Evolutionary conservation across 2,113 vertebrate genomes (phyloP).

Genomic region (Sylvia atricapilla): DNA sequence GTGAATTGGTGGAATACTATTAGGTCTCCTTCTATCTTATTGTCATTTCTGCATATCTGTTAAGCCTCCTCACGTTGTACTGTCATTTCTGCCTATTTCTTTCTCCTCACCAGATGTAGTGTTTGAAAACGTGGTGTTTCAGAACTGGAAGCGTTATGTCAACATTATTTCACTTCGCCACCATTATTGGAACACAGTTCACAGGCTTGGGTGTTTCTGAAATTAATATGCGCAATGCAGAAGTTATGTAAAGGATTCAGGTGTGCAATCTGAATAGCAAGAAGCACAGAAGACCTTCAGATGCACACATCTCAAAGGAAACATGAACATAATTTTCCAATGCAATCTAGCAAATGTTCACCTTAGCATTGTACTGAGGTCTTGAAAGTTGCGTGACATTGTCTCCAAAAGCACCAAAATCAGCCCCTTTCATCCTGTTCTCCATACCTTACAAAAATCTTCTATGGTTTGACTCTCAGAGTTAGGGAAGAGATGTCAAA

Average conservation of each 20-base stretch:
- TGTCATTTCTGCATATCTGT: neutral
- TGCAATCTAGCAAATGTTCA: neutral
- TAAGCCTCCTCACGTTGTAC: neutral
- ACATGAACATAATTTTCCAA: neutral
- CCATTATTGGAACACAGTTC: neutral
- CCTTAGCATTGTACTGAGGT: fast-evolving
- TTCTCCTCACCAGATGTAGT: neutral
- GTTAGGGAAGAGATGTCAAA: neutral
- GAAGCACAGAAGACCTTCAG: neutral
- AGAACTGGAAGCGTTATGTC: neutral
- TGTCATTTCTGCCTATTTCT: neutral
- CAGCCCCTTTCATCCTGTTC: neutral
- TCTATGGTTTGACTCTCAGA: neutral
- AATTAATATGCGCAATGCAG: neutral
- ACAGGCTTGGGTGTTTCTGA: neutral
- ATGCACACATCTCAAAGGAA: neutral
- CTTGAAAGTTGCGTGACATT: neutral
- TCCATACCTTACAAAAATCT: neutral
- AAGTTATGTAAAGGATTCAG: neutral
- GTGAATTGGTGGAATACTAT: neutral
- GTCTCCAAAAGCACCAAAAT: neutral
- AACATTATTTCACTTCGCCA: neutral
- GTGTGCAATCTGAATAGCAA: neutral
- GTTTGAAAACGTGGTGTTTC: neutral
- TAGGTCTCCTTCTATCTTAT: neutral